Conservation (phyloP, 1,140 invertebrate species). For the Leptoteleia sp. region DNA sequence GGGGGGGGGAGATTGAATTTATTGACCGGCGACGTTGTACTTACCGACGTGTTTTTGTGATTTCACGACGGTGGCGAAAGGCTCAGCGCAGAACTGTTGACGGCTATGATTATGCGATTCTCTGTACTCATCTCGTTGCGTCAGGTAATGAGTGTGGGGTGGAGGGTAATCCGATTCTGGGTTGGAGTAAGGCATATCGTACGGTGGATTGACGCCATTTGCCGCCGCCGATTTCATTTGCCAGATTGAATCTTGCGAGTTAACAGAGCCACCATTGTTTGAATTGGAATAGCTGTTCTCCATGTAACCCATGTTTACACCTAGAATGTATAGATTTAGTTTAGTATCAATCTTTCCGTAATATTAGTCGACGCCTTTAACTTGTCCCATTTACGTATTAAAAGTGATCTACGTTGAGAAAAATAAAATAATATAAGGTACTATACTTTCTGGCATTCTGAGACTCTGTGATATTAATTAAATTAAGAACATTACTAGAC, state of each 20-base stretch:
- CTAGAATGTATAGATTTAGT: constrained; percentile 73
- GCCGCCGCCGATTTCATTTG: constrained; percentile 93
- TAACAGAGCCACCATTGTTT: constrained; percentile 95
- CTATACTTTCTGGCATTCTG: too few species aligned
- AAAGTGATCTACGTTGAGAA: too few species aligned
- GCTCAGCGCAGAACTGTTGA: constrained; percentile 92
- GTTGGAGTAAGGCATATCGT: constrained; percentile 91
- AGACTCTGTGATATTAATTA: too few species aligned
- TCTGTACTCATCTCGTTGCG: constrained; percentile 87
- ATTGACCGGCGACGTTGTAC: too few species aligned
- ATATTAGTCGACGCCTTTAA: too few species aligned
- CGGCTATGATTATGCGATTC: constrained; percentile 89
- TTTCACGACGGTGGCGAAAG: constrained; percentile 92
- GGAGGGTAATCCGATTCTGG: constrained; percentile 91
- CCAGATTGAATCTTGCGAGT: constrained; percentile 97
- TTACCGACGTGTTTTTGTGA: constrained; percentile 92
- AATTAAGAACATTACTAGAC: too few species aligned
- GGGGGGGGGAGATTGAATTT: too few species aligned
- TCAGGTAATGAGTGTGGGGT: constrained; percentile 89
- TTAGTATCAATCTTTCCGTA: background rate
- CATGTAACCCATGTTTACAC: constrained; percentile 93
- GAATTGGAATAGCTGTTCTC: constrained; percentile 96
- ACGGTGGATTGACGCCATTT: constrained; percentile 84
- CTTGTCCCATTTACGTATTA: too few species aligned
- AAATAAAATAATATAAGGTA: too few species aligned